Evolutionary conservation across 1,140 invertebrate genomes (phyloP), one percentile per base, ranked within the genome.

Genomic region (Wasmannia auropunctata): DNA sequence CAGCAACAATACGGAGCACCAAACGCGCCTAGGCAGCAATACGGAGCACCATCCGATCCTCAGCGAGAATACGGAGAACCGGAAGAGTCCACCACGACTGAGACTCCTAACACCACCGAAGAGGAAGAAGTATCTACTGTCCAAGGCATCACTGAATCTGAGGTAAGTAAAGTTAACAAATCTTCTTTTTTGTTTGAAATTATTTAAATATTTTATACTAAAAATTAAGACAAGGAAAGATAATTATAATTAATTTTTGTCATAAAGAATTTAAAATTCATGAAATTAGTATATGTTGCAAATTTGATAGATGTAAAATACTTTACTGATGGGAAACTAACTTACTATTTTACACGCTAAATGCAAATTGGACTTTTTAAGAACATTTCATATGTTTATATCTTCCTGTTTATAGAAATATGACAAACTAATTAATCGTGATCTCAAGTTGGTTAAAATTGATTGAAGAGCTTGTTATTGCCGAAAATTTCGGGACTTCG

Each of bases 121-220:
- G 87, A 88, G 40, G 94, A 95, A 2, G 94, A 95, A 1, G 67
- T 91, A 1, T 94, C 92, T 0, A 94, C 93, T 16, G 91, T 89
- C 16, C 60, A 87, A n/a, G 86, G 87, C 40, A 86, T 92, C 22
- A 87, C 89, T 10, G 88, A 88, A 6, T 88, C 92, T 0, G 92
- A 93, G 87, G 93, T 93, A 54, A 90, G 88, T 46, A 49, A 25
- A 58, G 4, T 14, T n/a, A n/a, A 14, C n/a, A 0, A n/a, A 74
- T 22, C 60, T 70, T 28, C 8, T 19, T 40, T 65, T 19, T 40
- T 65, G n/a, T 2, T 25, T 19, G 14, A 1, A 67, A 31, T 56
- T 54, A 63, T 51, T 22, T 10, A 79, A 49, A 3, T 63, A 31
- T 67, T 65, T 79, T 2, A 58, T 40, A n/a, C 0, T 22, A 14